phyloP scores from a whole-genome alignment of 2,888 invertebrate genomes.

The Nasonovia ribisnigri region DNA sequence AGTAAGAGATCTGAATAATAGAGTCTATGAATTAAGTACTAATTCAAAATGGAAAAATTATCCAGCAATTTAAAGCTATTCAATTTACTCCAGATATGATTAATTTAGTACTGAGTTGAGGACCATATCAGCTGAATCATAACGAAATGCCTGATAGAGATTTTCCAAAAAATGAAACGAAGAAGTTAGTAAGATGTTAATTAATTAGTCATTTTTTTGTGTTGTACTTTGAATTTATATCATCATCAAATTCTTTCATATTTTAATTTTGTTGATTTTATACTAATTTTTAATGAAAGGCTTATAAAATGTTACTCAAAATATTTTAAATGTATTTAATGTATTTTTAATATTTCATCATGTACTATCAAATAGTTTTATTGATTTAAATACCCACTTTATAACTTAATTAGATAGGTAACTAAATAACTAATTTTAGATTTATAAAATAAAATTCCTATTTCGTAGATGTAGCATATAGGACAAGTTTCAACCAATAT shows the following conservation, averaged over 20 bases:
- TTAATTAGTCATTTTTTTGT: too few relatives aligned
- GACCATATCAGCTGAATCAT: neutral
- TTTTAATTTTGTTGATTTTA: neutral
- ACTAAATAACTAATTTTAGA: too few relatives aligned
- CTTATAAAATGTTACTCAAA: neutral
- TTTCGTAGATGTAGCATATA: too few relatives aligned
- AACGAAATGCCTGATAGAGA: neutral
- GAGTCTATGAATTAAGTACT: neutral
- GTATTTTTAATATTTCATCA: too few relatives aligned
- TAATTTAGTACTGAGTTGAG: neutral
- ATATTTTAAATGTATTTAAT: neutral
- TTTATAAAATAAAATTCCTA: too few relatives aligned
- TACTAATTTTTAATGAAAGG: neutral
- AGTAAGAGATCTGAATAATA: neutral
- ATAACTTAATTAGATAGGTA: too few relatives aligned
- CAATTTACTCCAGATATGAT: neutral
- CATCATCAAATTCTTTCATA: neutral
- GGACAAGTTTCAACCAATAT: too few relatives aligned
- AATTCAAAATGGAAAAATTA: conserved; percentile 13
- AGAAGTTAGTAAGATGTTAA: too few relatives aligned
- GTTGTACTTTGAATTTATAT: neutral
- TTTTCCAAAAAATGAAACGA: neutral
- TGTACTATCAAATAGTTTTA: neutral
- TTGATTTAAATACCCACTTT: too few relatives aligned
- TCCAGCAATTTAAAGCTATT: conserved; percentile 3